Conservation (phyloP, 2,888 invertebrate genomes). For the Rhodophaea formosa region DNA sequence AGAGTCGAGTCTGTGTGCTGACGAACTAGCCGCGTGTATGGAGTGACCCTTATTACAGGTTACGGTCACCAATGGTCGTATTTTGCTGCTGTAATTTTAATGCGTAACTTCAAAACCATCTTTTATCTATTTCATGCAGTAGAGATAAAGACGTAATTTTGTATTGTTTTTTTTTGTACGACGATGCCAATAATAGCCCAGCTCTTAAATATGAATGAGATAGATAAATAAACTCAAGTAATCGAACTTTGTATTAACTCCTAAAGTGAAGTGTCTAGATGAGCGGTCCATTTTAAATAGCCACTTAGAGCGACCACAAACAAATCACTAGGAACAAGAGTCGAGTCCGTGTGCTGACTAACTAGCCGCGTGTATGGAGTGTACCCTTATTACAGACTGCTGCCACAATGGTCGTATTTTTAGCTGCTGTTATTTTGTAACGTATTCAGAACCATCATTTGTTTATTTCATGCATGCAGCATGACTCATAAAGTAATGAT, state of each 20-base stretch:
- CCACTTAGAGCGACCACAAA: conserved; percentile 60
- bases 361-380: conserved; percentile 39
- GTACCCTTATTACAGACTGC: conserved; percentile 31
- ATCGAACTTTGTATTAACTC: conserved; percentile 69
- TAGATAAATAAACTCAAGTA: conserved; percentile 58
- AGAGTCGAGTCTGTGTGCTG: conserved; percentile 36
- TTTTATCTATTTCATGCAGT: too few species aligned
- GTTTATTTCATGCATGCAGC: too few species aligned
- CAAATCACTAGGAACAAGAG: conserved; percentile 51
- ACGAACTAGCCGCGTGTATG: conserved; percentile 43
- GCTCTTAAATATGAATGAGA: too few species aligned
- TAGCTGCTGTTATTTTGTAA: background rate
- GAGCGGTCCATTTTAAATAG: conserved; percentile 65
- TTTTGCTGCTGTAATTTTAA: too few species aligned
- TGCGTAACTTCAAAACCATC: too few species aligned
- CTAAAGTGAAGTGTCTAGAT: too few species aligned
- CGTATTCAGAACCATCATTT: too few species aligned
- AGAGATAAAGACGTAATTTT: too few species aligned
- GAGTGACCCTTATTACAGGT: conserved; percentile 32
- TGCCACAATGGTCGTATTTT: conserved; percentile 27
- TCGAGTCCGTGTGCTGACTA: conserved; percentile 36
- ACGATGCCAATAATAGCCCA: too few species aligned
- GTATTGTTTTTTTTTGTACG: too few species aligned
- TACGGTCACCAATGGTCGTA: conserved; percentile 27
- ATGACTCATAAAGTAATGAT: too few species aligned